Evolutionary conservation across 1,140 invertebrate species (phyloP).

Genomic region (Ptiloglossa arizonensis): DNA sequence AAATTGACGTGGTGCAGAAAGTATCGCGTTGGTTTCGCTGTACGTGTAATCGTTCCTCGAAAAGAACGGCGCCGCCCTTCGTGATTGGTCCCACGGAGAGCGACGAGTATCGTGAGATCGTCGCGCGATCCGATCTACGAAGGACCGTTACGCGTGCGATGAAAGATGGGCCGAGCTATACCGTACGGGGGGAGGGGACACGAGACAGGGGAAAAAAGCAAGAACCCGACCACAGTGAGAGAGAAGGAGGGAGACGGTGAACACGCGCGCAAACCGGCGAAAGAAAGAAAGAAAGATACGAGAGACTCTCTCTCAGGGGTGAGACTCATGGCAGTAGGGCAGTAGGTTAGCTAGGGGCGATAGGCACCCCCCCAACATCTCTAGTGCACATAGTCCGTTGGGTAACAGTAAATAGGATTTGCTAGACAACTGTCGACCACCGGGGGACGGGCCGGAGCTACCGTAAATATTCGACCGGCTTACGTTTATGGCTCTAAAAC

Average conservation of each 20-base stretch:
- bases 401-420: conserved; percentile 76
- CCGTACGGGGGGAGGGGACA: conserved; percentile 3
- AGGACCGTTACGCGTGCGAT: conserved; percentile 54
- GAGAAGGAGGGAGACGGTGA: conserved; percentile 41
- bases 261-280: conserved; percentile 35
- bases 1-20: too few species aligned
- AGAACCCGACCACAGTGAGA: conserved; percentile 30
- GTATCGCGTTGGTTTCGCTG: too few species aligned
- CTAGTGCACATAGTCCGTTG: conserved; percentile 61
- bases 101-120: conserved; percentile 47
- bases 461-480: conserved; percentile 64
- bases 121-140: conserved; percentile 49
- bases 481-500: conserved; percentile 62
- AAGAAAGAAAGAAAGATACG: conserved; percentile 33
- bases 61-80: conserved; percentile 32
- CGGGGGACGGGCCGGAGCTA: conserved; percentile 31
- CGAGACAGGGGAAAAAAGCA: conserved; percentile 39
- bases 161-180: conserved; percentile 37
- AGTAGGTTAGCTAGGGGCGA: conserved; percentile 80
- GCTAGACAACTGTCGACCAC: conserved; percentile 70
- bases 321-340: conserved; percentile 76
- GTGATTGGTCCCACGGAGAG: neutral
- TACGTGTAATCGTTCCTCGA: too few species aligned
- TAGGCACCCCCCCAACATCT: conserved; percentile 71
- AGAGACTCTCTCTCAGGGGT: conserved; percentile 65